Conservation (phyloP, 2,888 invertebrate genomes). For the Ennomos erosarius region DNA sequence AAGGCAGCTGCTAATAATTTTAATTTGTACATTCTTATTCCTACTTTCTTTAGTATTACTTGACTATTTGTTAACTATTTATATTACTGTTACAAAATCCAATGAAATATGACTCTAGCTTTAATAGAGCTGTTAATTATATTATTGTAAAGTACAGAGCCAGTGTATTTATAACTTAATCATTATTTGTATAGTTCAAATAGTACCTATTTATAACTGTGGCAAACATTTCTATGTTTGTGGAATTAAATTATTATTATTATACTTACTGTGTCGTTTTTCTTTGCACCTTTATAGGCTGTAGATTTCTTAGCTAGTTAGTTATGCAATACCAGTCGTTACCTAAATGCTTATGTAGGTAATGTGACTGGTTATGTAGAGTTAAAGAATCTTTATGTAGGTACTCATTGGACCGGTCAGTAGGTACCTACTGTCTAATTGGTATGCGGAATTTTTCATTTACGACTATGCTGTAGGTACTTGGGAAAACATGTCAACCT, state of each 20-base stretch:
- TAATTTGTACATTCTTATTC: constrained; percentile 74
- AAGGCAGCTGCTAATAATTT: constrained; percentile 62
- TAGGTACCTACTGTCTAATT: no score
- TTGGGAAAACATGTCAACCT: no score
- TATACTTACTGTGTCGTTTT: constrained; percentile 40
- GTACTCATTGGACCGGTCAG: no score
- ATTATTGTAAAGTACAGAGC: constrained; percentile 82
- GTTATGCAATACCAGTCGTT: constrained; percentile 20
- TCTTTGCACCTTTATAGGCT: constrained; percentile 9
- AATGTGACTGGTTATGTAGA: constrained; percentile 22
- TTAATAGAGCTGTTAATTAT: constrained; percentile 81
- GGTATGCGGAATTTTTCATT: no score
- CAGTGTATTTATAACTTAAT: constrained; percentile 84
- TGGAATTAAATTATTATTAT: constrained; percentile 84
- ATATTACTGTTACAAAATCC: constrained; percentile 80
- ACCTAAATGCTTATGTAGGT: constrained; percentile 21
- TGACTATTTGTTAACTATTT: constrained; percentile 83
- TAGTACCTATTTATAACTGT: constrained; percentile 78
- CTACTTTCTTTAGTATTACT: constrained; percentile 77
- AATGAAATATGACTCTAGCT: constrained; percentile 77
- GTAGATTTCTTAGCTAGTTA: constrained; percentile 6
- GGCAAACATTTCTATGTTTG: constrained; percentile 77
- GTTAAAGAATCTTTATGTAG: not conserved
- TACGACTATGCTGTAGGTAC: no score
- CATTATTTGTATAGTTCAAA: constrained; percentile 84